These are phyloP conservation scores for Pseudomyrmex gracilis DNA, from an alignment of 1,140 invertebrate species.

Conservation along the genomic window DNA sequence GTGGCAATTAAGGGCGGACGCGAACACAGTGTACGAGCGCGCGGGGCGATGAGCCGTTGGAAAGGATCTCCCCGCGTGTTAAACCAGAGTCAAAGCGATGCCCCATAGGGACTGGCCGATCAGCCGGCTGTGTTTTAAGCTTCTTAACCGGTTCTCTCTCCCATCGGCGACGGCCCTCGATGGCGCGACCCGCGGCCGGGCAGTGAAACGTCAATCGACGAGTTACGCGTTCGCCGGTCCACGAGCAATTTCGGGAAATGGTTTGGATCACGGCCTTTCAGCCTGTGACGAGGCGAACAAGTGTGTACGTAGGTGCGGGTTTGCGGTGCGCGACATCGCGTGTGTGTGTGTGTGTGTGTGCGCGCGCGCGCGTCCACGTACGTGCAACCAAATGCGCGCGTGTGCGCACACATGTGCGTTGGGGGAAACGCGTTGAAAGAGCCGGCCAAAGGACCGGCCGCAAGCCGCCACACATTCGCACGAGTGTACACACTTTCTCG, in stretches of 20 bases:
- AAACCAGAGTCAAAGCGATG: constrained; percentile 48
- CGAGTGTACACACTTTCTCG: constrained; percentile 53
- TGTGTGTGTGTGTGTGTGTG: background rate
- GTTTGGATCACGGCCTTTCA: constrained; percentile 63
- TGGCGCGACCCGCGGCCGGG: constrained; percentile 43
- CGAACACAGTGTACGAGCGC: background rate
- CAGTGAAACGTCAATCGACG: constrained; percentile 60
- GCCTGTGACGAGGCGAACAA: constrained; percentile 33
- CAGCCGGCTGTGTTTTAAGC: constrained; percentile 57
- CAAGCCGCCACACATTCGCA: constrained; percentile 47
- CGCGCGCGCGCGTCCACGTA: background rate
- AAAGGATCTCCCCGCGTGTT: constrained; percentile 34
- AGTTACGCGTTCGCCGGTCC: constrained; percentile 41
- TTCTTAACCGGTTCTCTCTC: constrained; percentile 49
- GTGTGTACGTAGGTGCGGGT: constrained; percentile 49
- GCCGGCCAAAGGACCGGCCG: constrained; percentile 36
- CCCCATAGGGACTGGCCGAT: background rate
- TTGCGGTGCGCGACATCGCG: constrained; percentile 34
- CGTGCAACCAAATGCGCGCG: background rate
- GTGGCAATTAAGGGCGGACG: constrained; percentile 31
- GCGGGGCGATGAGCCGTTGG: background rate
- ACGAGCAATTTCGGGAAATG: constrained; percentile 62
- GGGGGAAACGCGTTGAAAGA: constrained; percentile 23
- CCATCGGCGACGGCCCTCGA: constrained; percentile 14
- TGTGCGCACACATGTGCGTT: background rate